Evolutionary conservation across 1,140 invertebrate species (phyloP).

Genomic region (Orchesella cincta): DNA sequence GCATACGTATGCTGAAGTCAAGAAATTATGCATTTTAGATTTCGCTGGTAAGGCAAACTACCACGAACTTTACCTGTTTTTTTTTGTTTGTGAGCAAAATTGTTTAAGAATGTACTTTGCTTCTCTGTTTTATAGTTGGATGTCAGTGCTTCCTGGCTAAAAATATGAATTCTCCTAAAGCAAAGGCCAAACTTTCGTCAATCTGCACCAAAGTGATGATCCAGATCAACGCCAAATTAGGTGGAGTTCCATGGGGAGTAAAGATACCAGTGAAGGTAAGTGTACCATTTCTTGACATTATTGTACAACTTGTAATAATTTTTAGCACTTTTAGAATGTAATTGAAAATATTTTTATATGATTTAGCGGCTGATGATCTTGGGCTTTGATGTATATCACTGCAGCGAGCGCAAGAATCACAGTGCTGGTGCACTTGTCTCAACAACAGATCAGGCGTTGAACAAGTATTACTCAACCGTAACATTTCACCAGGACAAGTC

Average conservation of each 20-base stretch:
- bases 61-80: background rate
- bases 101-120: slow-evolving; percentile 53
- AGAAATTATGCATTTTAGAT: slow-evolving; percentile 80
- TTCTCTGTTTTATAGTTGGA: slow-evolving; percentile 36
- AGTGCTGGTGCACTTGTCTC: slow-evolving; percentile 78
- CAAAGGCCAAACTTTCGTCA: slow-evolving; percentile 56
- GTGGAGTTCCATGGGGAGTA: slow-evolving; percentile 63
- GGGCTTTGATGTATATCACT: slow-evolving; percentile 53
- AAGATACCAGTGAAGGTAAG: slow-evolving; percentile 58
- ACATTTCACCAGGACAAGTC: slow-evolving; percentile 71
- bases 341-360: slow-evolving; percentile 55
- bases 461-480: slow-evolving; percentile 74
- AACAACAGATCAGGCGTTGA: slow-evolving; percentile 71
- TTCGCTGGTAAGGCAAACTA: slow-evolving; percentile 35
- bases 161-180: slow-evolving; percentile 44
- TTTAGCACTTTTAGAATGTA: background rate
- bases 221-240: slow-evolving; percentile 65
- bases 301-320: slow-evolving; percentile 1
- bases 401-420: slow-evolving; percentile 56
- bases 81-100: slow-evolving; percentile 62
- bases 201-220: slow-evolving; percentile 64
- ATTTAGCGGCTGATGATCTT: too few species aligned
- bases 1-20: slow-evolving; percentile 78
- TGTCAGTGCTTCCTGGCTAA: slow-evolving; percentile 36
- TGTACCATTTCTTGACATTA: too few species aligned